Evolutionary conservation across 2,888 invertebrate species (phyloP).

Genomic region (Amiota minor): DNA sequence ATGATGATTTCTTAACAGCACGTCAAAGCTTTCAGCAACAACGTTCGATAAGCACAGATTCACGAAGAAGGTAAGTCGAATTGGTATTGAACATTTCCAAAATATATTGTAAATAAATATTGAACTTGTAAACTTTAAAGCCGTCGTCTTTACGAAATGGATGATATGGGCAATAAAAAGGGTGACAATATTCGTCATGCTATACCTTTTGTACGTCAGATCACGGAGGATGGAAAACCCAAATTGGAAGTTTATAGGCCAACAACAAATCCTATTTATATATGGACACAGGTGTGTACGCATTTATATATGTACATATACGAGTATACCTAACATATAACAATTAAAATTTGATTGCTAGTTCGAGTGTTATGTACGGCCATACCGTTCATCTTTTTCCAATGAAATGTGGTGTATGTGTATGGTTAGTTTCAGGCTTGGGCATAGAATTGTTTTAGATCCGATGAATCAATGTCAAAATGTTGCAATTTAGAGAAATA

Average conservation of each 20-base stretch:
- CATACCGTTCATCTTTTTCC: too few species aligned
- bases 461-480: too few species aligned
- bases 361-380: too few species aligned
- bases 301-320: too few species aligned
- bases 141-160: conserved; percentile 77
- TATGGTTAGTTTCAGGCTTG: too few species aligned
- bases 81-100: conserved; percentile 22
- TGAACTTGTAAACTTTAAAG: conserved; percentile 47
- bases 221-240: conserved; percentile 78
- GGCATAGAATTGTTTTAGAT: too few species aligned
- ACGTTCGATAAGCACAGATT: conserved; percentile 78
- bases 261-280: conserved; percentile 76
- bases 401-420: too few species aligned
- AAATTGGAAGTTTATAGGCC: conserved; percentile 76
- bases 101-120: conserved; percentile 31
- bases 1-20: conserved; percentile 76
- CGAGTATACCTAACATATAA: too few species aligned
- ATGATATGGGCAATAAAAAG: conserved; percentile 77
- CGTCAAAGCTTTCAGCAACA: conserved; percentile 78
- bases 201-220: conserved; percentile 78
- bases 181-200: conserved; percentile 78
- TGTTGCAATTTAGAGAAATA: too few species aligned
- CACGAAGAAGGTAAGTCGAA: conserved; percentile 75
- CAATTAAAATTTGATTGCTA: too few species aligned
- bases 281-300: conserved; percentile 73